phyloP scores from a whole-genome alignment of 2,113 vertebrate species.

The Daubentonia madagascariensis region DNA sequence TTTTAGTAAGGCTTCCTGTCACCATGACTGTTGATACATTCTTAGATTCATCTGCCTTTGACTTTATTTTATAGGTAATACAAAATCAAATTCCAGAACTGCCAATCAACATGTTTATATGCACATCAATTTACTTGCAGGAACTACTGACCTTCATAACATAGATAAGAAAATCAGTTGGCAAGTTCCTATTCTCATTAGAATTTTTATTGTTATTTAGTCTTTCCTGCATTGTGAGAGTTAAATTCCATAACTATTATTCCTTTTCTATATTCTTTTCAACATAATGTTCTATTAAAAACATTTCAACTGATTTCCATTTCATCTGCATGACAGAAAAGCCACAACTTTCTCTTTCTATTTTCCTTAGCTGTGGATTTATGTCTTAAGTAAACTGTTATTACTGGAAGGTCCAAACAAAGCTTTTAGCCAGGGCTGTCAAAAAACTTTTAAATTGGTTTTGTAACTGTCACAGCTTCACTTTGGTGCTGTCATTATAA shows the following conservation, averaged over 20 bases:
- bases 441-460: slow-evolving; percentile 73
- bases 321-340: slow-evolving; percentile 70
- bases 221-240: slow-evolving; percentile 41
- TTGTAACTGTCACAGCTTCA: slow-evolving; percentile 69
- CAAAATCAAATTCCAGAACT: slow-evolving; percentile 53
- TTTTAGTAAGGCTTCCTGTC: neutral
- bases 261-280: slow-evolving; percentile 54
- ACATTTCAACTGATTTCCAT: slow-evolving; percentile 58
- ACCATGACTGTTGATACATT: neutral
- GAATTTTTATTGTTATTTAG: slow-evolving; percentile 56
- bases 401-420: slow-evolving; percentile 72
- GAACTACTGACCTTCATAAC: slow-evolving; percentile 25
- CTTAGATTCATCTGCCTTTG: neutral
- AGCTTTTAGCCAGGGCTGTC: slow-evolving; percentile 72
- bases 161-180: slow-evolving; percentile 21
- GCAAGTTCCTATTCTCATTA: slow-evolving; percentile 25
- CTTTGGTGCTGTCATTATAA: slow-evolving; percentile 70
- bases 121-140: neutral
- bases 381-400: slow-evolving; percentile 74
- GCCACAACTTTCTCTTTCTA: slow-evolving; percentile 68
- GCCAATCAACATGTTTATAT: slow-evolving; percentile 8
- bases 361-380: slow-evolving; percentile 64
- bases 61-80: slow-evolving; percentile 33
- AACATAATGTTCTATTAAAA: slow-evolving; percentile 65
- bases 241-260: slow-evolving; percentile 51